Conservation (phyloP, 92 coral and sea anemone species). For the Epizoanthus illoricatus region DNA sequence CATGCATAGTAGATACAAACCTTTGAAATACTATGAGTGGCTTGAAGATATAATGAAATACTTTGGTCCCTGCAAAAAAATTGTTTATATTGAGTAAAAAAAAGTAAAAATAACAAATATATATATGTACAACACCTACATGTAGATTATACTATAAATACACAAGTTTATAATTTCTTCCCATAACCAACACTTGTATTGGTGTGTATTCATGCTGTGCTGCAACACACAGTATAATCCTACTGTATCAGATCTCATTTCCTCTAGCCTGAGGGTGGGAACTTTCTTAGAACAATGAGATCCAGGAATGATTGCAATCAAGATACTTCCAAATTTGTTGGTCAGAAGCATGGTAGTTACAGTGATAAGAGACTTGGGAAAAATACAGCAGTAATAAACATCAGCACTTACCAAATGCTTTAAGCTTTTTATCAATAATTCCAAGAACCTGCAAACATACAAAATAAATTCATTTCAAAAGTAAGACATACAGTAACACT, state of each 20-base stretch:
- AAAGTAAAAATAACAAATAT: not conserved
- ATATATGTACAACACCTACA: not conserved
- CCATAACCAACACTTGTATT: no score
- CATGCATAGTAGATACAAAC: constrained; percentile 48
- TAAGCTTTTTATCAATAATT: constrained; percentile 76
- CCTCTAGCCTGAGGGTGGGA: no score
- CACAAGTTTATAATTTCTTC: no score
- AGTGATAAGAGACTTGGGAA: no score
- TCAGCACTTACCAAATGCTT: constrained; percentile 70
- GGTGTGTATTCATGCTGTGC: no score
- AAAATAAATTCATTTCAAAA: not conserved
- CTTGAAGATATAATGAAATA: constrained; percentile 75
- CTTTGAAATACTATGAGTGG: constrained; percentile 89
- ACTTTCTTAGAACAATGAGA: no score
- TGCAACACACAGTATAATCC: no score
- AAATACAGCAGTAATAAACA: not conserved
- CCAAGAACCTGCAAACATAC: constrained; percentile 63
- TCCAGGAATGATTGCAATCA: no score
- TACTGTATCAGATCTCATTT: no score
- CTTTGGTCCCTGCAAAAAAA: constrained; percentile 66
- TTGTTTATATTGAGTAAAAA: not conserved
- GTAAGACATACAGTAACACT: no score
- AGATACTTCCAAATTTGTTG: no score
- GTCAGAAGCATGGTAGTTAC: no score
- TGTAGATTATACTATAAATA: not conserved